These are phyloP conservation scores for Piscicola geometra DNA, from an alignment of 2,888 invertebrate genomes.

Conservation along the genomic window DNA sequence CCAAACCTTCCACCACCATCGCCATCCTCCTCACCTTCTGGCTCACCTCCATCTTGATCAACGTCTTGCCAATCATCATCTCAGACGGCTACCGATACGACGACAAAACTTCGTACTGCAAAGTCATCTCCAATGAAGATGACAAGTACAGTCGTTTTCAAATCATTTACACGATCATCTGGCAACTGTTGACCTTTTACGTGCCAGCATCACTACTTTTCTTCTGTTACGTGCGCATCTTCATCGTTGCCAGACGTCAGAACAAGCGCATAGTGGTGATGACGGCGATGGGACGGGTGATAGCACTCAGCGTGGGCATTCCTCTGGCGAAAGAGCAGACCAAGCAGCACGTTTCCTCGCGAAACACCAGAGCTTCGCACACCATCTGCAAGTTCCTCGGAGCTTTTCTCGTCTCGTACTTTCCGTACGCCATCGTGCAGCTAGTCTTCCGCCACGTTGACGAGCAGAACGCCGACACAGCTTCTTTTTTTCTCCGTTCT, in stretches of 20 bases:
- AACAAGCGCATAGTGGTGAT: conserved; percentile 35
- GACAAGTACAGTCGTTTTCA: not conserved
- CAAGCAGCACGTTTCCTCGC: conserved; percentile 28
- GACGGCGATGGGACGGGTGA: conserved; percentile 37
- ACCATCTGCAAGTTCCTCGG: conserved; percentile 36
- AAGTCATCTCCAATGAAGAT: not conserved
- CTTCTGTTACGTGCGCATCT: conserved; percentile 37
- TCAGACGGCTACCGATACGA: conserved; percentile 15
- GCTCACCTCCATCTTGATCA: conserved; percentile 25
- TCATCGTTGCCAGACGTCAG: conserved; percentile 34
- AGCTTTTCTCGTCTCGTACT: conserved; percentile 35
- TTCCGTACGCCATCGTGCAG: conserved; percentile 29
- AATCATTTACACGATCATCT: not conserved
- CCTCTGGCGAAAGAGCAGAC: conserved; percentile 34
- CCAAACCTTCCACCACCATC: conserved; percentile 22
- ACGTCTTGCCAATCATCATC: conserved; percentile 26
- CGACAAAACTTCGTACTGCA: not conserved
- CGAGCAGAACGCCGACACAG: not conserved
- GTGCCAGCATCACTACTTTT: conserved; percentile 27
- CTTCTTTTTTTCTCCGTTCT: conserved; percentile 1
- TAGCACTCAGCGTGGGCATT: conserved; percentile 35
- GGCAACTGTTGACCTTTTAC: conserved; percentile 30
- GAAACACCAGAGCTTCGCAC: conserved; percentile 31
- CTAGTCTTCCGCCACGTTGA: conserved; percentile 13
- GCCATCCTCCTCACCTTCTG: conserved; percentile 17